Percentiles rank a stretch among this genome's conserved stretches.
phyloP scores from a whole-genome alignment of 2,797 vertebrate species.

The Hypotaenidia philippensis region DNA sequence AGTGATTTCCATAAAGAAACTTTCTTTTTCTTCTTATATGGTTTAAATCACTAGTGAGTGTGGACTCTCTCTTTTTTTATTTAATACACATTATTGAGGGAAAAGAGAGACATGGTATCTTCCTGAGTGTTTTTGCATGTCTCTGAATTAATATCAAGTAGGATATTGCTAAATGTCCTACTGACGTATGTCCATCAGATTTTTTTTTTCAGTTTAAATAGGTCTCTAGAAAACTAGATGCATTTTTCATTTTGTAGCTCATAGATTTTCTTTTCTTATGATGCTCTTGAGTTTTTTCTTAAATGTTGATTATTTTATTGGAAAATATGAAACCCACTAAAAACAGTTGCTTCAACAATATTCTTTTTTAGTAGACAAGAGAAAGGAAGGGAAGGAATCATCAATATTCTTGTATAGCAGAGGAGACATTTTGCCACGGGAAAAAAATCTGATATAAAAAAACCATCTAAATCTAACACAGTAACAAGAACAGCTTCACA shows the following conservation, averaged over 20 bases:
- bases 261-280: not conserved
- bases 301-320: not conserved
- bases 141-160: not conserved
- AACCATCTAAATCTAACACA: not conserved
- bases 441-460: not conserved
- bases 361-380: not conserved
- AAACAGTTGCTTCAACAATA: rapidly evolving
- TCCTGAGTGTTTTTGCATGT: not conserved
- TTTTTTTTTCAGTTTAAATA: not conserved
- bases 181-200: not conserved
- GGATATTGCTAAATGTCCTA: not conserved
- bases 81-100: not conserved
- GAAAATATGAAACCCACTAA: not conserved
- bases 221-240: not conserved
- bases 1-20: not conserved
- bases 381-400: not conserved
- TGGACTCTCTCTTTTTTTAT: not conserved
- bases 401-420: not conserved
- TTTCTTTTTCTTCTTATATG: not conserved
- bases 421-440: not conserved
- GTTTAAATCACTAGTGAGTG: not conserved
- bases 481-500: not conserved
- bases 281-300: not conserved
- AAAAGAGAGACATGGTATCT: not conserved
- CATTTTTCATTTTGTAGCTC: not conserved